These are phyloP conservation scores for Patagioenas fasciata DNA, from an alignment of 2,113 vertebrate species.

Conservation along the genomic window DNA sequence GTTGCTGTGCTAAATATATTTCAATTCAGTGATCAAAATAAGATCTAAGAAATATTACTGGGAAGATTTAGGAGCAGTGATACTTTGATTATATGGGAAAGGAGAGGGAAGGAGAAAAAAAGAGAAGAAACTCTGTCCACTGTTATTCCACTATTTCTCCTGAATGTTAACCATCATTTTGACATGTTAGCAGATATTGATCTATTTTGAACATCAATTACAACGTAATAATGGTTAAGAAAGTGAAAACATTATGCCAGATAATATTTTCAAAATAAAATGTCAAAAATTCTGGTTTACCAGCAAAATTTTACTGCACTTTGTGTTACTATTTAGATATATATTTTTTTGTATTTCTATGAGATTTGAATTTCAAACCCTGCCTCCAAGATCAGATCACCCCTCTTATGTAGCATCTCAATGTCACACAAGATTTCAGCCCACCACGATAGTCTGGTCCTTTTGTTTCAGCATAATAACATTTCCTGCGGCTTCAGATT, in stretches of 20 bases:
- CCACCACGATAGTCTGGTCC: neutral
- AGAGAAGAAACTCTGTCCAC: neutral
- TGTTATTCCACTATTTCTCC: neutral
- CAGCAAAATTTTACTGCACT: neutral
- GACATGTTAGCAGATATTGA: neutral
- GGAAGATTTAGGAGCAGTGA: neutral
- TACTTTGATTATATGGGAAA: neutral
- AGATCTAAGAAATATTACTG: neutral
- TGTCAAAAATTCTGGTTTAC: neutral
- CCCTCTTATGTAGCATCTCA: fast-evolving
- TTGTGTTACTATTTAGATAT: neutral
- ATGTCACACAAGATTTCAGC: neutral
- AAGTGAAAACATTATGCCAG: neutral
- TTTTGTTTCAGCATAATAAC: neutral
- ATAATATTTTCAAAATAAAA: neutral
- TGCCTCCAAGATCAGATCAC: neutral
- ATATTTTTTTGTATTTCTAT: neutral
- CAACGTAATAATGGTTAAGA: neutral
- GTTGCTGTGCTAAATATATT: neutral
- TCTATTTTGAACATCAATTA: neutral
- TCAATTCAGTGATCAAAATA: neutral
- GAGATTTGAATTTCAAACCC: neutral
- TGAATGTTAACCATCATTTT: neutral
- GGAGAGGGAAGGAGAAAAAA: neutral
- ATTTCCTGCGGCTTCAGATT: neutral